A percentile compares a stretch with the other conserved stretches of the same genome.
Conservation (phyloP, 2,797 vertebrate species). For the Chelonia mydas region DNA sequence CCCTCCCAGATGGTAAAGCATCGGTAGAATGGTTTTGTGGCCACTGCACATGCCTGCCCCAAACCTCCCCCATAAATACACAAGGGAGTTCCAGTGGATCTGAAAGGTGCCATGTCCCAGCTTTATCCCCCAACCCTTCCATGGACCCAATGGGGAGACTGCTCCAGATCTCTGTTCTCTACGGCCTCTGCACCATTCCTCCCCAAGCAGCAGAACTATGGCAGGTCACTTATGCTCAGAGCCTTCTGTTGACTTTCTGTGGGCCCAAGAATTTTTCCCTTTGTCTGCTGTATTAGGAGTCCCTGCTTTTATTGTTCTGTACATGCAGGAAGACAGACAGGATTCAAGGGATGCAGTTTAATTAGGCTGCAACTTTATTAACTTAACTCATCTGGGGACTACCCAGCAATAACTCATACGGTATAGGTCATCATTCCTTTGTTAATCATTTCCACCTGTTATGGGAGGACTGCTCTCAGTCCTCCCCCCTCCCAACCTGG, state of each 20-base stretch:
- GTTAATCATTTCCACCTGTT: not conserved
- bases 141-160: not conserved
- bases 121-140: not conserved
- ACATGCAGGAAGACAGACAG: not conserved
- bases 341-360: not conserved
- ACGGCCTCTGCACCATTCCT: fast-evolving
- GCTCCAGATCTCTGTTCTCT: not conserved
- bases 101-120: not conserved
- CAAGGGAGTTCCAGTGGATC: not conserved
- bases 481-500: not conserved
- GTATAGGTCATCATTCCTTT: not conserved
- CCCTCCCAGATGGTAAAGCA: fast-evolving
- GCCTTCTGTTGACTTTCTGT: not conserved
- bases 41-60: not conserved
- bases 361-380: not conserved
- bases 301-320: not conserved
- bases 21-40: not conserved
- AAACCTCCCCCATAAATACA: not conserved
- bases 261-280: not conserved
- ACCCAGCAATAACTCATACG: not conserved
- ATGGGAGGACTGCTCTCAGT: not conserved
- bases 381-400: not conserved
- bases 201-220: not conserved
- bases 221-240: not conserved
- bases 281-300: fast-evolving